phyloP scores from a whole-genome alignment of 2,888 invertebrate species.

The Timema podura region DNA sequence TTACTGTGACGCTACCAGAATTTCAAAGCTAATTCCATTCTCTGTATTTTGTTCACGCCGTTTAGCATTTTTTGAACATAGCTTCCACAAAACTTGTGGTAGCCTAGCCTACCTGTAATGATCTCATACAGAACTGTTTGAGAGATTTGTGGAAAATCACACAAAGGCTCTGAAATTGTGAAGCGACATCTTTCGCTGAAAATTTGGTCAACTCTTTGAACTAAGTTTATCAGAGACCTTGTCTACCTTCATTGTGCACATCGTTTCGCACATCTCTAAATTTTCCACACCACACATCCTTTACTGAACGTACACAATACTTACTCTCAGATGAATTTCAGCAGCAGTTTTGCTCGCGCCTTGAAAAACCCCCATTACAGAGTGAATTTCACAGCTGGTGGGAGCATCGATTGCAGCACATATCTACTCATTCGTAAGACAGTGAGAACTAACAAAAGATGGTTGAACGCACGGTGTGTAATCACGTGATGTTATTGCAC shows the following conservation, averaged over 20 bases:
- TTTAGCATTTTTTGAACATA: background rate
- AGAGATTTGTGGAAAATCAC: background rate
- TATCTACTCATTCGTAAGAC: too few species aligned
- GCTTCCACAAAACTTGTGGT: background rate
- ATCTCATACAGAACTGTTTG: background rate
- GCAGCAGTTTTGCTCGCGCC: too few species aligned
- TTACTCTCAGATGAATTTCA: background rate
- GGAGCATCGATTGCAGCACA: too few species aligned
- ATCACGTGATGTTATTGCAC: too few species aligned
- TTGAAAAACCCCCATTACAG: too few species aligned
- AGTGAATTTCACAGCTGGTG: too few species aligned
- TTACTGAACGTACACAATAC: background rate
- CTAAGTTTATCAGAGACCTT: background rate
- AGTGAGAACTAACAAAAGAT: too few species aligned
- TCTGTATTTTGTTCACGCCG: background rate
- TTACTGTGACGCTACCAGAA: too few species aligned
- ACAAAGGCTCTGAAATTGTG: background rate
- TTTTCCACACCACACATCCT: background rate
- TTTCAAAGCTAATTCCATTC: too few species aligned
- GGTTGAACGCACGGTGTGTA: too few species aligned
- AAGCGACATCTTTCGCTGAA: background rate
- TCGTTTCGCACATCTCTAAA: background rate
- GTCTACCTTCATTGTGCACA: background rate
- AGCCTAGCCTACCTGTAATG: background rate
- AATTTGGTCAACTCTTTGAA: background rate